Conservation (phyloP, 2,797 vertebrate species). For the Microtus agrestis region DNA sequence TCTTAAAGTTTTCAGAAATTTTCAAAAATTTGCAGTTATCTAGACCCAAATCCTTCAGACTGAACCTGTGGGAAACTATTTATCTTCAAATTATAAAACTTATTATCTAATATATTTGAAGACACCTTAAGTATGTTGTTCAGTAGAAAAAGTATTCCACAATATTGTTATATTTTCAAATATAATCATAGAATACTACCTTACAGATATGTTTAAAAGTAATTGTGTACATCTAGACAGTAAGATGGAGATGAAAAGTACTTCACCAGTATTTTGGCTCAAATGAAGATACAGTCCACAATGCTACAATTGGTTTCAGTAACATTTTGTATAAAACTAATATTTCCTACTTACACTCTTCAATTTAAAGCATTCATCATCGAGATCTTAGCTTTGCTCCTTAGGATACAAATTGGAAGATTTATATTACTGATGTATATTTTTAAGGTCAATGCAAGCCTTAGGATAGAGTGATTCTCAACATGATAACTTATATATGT, state of each 20-base stretch:
- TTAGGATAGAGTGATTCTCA: background rate
- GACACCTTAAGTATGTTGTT: background rate
- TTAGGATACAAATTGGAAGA: background rate
- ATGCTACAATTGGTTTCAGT: background rate
- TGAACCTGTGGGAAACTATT: background rate
- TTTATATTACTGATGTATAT: background rate
- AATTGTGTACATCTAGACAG: background rate
- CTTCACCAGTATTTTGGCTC: background rate
- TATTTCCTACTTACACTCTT: background rate
- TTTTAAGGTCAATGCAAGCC: background rate
- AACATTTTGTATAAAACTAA: background rate
- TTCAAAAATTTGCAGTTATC: background rate
- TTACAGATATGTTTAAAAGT: background rate
- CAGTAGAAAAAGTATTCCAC: background rate
- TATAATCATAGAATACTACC: background rate
- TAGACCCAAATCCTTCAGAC: background rate
- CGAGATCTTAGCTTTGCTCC: background rate
- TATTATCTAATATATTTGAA: background rate
- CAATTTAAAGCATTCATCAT: background rate
- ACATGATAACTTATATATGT: background rate
- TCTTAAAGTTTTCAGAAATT: background rate
- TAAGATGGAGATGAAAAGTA: background rate
- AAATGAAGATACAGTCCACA: background rate
- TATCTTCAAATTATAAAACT: background rate
- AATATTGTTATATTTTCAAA: background rate